These are phyloP conservation scores for Guaruba guarouba DNA, from an alignment of 2,113 vertebrate genomes.

Conservation along the genomic window DNA sequence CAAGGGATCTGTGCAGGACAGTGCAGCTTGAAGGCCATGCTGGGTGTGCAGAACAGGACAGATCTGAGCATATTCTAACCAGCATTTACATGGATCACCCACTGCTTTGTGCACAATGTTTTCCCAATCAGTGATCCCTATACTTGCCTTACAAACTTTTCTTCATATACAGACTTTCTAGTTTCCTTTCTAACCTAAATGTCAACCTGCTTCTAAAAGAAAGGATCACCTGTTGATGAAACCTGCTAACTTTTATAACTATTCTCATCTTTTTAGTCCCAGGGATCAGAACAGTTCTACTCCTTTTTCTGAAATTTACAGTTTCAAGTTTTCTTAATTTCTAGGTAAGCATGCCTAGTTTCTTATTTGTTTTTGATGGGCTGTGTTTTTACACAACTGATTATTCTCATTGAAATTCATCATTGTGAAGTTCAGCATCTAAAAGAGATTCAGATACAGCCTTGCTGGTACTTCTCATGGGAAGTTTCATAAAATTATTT, in stretches of 20 bases:
- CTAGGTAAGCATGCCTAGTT: neutral
- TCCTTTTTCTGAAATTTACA: neutral
- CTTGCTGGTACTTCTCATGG: neutral
- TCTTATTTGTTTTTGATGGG: neutral
- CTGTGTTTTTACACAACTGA: neutral
- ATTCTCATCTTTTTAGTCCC: neutral
- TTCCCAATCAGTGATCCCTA: neutral
- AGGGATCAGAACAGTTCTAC: neutral
- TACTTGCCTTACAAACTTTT: neutral
- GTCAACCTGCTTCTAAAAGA: neutral
- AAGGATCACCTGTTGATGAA: neutral
- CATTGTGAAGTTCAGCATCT: neutral
- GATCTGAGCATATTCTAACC: rapidly evolving
- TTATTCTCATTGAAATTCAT: neutral
- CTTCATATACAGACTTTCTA: neutral
- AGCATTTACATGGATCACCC: neutral
- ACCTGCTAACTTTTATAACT: neutral
- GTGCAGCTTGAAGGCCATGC: rapidly evolving
- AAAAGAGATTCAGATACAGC: neutral
- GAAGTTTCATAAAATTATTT: neutral
- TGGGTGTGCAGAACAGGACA: neutral
- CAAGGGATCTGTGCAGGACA: neutral
- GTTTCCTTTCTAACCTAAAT: neutral
- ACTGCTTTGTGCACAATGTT: neutral
- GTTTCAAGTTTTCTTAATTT: neutral